These are phyloP conservation scores for Crotalus viridis DNA, from an alignment of 2,113 vertebrate genomes.

Conservation along the genomic window DNA sequence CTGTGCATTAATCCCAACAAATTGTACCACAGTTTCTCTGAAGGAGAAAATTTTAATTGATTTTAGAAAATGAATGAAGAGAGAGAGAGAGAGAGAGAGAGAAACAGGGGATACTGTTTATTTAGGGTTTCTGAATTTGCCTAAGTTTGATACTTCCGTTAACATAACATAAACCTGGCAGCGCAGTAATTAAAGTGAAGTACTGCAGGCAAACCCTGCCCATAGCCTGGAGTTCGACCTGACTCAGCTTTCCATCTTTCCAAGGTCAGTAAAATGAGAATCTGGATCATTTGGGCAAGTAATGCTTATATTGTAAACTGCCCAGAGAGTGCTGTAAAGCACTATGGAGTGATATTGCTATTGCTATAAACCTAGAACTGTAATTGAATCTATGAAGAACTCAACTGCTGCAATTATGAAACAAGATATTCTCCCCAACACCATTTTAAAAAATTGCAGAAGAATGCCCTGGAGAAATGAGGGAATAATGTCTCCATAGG, in stretches of 20 bases:
- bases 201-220: no score
- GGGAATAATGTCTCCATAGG: neutral
- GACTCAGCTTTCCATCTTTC: no score
- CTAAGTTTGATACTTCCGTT: neutral
- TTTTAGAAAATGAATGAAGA: neutral
- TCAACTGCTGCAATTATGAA: neutral
- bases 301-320: no score
- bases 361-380: neutral
- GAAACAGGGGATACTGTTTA: neutral
- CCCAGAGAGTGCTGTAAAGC: no score
- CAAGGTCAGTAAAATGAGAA: no score
- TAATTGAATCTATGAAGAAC: neutral
- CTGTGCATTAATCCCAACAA: neutral
- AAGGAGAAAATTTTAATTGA: neutral
- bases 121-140: neutral
- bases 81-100: neutral
- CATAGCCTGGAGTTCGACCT: no score
- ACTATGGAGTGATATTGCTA: no score
- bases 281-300: no score
- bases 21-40: neutral
- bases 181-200: no score
- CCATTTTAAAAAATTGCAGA: neutral
- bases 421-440: neutral
- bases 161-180: neutral
- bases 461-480: neutral